These are phyloP conservation scores for Aricia artaxerxes DNA, from an alignment of 2,888 invertebrate genomes.

Conservation along the genomic window DNA sequence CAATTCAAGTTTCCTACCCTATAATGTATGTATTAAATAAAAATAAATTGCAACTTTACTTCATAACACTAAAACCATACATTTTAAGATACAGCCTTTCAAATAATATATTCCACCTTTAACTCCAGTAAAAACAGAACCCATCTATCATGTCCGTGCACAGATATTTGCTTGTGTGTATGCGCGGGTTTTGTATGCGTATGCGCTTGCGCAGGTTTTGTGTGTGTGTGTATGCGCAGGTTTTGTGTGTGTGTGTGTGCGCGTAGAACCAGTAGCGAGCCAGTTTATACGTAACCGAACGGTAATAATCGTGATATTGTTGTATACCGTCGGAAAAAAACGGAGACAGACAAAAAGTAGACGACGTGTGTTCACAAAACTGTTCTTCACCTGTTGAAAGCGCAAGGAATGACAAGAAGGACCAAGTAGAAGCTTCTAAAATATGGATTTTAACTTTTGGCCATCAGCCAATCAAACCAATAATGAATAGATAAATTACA, in stretches of 20 bases:
- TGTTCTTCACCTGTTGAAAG: background rate
- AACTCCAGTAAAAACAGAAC: constrained; percentile 3
- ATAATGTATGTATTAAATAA: background rate
- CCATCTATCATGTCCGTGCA: background rate
- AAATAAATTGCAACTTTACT: background rate
- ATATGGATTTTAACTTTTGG: background rate
- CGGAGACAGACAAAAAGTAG: background rate
- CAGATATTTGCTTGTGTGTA: background rate
- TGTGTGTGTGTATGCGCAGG: background rate
- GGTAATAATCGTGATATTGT: constrained; percentile 74
- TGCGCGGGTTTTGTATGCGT: background rate
- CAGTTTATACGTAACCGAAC: constrained; percentile 77
- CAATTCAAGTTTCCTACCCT: background rate
- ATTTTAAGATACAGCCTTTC: background rate
- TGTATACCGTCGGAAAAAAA: constrained; percentile 55
- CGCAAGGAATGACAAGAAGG: background rate
- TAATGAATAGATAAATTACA: background rate
- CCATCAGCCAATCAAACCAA: background rate
- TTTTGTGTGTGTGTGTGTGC: constrained; percentile 20
- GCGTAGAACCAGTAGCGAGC: constrained; percentile 76
- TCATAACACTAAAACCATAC: background rate
- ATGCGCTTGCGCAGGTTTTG: background rate
- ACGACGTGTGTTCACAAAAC: background rate
- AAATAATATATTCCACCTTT: constrained; percentile 10
- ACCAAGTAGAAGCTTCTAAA: background rate